Base-by-base conservation (phyloP, 2,888 invertebrate species). In the Troilus luridus region DNA sequence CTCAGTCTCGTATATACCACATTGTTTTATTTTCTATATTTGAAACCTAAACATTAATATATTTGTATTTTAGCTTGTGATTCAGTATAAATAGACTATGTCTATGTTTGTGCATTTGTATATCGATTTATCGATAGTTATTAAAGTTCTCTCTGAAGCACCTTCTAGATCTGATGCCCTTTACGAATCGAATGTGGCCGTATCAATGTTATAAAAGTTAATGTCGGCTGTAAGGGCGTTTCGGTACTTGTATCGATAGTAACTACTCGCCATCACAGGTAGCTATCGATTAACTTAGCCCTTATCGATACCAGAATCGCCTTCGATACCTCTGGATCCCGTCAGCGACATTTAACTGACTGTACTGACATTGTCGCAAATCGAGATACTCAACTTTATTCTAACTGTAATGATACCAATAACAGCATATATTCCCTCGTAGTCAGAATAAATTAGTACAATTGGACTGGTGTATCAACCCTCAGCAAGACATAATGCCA, bases 181-280 rank as follows among this genome's bases (percentile, higher is more conserved):
- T 19, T 41, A 17, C 14, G 67, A 67, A 67, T 24, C n/a, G 67
- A 67, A 67, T 24, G 64, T 24, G 41, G 17, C 72, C 27, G 17
- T 77, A 41, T 77, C 72, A 41, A 77, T 77, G 72, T 77, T 77
- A 41, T 41, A 77, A 77, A 77, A 41, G 72, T 41, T 77, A 41
- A 77, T 17, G 72, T 17, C 10, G 27, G 27, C 72, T 19, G 17
- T 77, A 77, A 77, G 17, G 17, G 72, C 72, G 27, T 77, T 77
- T 17, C 72, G 72, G 27, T 77, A 77, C 12, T 14, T 1, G 59
- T 14, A 59, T 12, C 17, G 72, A 77, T 77, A 77, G 17, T 17
- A 2, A 27, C 27, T 77, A 41, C 7, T 14, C 17, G 7, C 27
- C 27, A 27, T 72, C 17, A 14, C 41, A 2, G 14, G 12, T 64